These are phyloP conservation scores for Epirrita christyi DNA, from an alignment of 2,888 invertebrate genomes.

Conservation along the genomic window DNA sequence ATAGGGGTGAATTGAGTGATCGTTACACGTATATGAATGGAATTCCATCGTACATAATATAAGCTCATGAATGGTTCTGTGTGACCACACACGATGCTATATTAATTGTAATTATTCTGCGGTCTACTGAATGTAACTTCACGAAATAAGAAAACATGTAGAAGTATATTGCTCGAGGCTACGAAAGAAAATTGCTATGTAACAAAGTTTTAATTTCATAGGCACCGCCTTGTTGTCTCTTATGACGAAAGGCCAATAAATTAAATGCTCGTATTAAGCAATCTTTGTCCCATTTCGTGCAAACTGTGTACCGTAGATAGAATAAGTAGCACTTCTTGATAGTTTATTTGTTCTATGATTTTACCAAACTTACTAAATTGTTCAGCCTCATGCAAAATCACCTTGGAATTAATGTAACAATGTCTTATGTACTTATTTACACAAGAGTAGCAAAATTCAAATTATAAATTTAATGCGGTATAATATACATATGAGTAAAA, in stretches of 20 bases:
- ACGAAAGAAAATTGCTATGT: slow-evolving; percentile 17
- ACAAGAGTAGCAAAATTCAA: no score
- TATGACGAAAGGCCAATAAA: neutral
- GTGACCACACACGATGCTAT: slow-evolving; percentile 26
- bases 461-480: no score
- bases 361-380: no score
- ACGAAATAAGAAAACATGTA: slow-evolving; percentile 16
- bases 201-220: neutral
- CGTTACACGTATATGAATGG: slow-evolving; percentile 1
- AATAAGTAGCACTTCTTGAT: no score
- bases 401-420: no score
- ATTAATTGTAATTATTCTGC: slow-evolving; percentile 20
- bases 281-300: no score
- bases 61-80: slow-evolving; percentile 16
- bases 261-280: neutral
- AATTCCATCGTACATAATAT: slow-evolving; percentile 2
- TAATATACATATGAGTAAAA: no score
- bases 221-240: neutral
- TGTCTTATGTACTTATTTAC: no score
- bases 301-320: no score
- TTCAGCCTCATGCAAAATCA: no score
- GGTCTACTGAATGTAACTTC: slow-evolving; percentile 17
- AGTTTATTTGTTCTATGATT: no score
- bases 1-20: slow-evolving; percentile 35
- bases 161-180: slow-evolving; percentile 17